Conservation (phyloP, 1,140 invertebrate genomes). For the Rhynchophorus ferrugineus region DNA sequence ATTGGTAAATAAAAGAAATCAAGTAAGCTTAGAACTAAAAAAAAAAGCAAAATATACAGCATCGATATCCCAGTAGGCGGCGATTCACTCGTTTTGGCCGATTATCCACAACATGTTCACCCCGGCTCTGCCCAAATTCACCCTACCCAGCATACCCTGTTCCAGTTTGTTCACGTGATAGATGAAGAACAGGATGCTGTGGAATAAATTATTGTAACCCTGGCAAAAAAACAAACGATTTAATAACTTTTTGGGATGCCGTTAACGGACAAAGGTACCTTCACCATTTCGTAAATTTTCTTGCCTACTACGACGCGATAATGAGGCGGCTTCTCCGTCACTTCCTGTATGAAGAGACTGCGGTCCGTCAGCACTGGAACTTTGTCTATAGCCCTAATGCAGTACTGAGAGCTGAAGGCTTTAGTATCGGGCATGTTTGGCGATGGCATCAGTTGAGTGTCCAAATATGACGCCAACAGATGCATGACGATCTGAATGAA, state of each 20-base stretch:
- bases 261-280: constrained; percentile 38
- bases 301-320: constrained; percentile 59
- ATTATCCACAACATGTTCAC: constrained; percentile 74
- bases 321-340: constrained; percentile 61
- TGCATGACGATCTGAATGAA: constrained; percentile 70
- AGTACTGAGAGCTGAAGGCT: constrained; percentile 58
- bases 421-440: constrained; percentile 67
- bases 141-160: constrained; percentile 67
- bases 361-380: constrained; percentile 37
- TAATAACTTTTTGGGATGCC: neutral
- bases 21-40: no score
- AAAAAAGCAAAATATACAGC: no score
- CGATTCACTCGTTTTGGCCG: constrained; percentile 20
- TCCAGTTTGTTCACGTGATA: constrained; percentile 67
- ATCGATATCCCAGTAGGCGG: no score
- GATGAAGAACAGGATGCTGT: constrained; percentile 70
- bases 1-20: no score
- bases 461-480: constrained; percentile 71
- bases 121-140: constrained; percentile 70
- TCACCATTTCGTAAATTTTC: constrained; percentile 56
- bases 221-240: constrained; percentile 40
- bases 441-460: constrained; percentile 68
- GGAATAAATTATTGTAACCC: constrained; percentile 78
- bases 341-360: constrained; percentile 49
- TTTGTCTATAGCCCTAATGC: constrained; percentile 52